Conservation (phyloP, 1,140 invertebrate genomes). For the Meloidogyne chitwoodi region DNA sequence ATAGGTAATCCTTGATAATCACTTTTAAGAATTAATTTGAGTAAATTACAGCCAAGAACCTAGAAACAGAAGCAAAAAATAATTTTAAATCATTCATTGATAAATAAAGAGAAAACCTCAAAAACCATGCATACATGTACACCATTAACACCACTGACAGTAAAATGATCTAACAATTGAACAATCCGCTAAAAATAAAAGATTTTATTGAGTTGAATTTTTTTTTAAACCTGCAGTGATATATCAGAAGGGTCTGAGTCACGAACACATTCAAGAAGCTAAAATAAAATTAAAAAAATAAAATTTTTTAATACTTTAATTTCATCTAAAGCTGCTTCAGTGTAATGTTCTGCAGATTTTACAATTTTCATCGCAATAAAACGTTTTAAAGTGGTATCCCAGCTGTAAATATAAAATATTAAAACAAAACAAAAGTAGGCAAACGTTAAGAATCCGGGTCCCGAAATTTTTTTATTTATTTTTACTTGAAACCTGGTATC, state of each 20-base stretch:
- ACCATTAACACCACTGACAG: constrained; percentile 75
- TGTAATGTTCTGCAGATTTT: constrained; percentile 95
- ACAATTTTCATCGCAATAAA: constrained; percentile 98
- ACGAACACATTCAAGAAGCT: constrained; percentile 32
- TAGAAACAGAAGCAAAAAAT: constrained; percentile 61
- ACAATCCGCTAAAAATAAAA: constrained; percentile 18
- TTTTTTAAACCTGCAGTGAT: not conserved
- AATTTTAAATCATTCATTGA: not conserved
- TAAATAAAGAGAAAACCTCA: constrained; percentile 30
- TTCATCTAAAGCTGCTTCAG: constrained; percentile 95
- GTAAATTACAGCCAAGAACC: constrained; percentile 90
- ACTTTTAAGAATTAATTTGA: constrained; percentile 94
- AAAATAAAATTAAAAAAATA: constrained; percentile 1
- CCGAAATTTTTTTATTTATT: no score
- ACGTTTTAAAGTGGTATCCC: constrained; percentile 71
- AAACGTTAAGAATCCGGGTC: no score
- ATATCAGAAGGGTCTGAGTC: constrained; percentile 27
- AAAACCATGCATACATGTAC: constrained; percentile 66
- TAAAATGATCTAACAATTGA: constrained; percentile 43
- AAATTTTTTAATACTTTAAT: constrained; percentile 67
- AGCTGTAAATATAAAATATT: constrained; percentile 8
- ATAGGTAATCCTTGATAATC: constrained; percentile 94
- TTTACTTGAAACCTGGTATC: no score
- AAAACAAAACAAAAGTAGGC: not conserved
- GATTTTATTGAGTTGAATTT: not conserved